These are phyloP conservation scores for Fulmarus glacialis DNA, from an alignment of 2,113 vertebrate species.

Conservation along the genomic window DNA sequence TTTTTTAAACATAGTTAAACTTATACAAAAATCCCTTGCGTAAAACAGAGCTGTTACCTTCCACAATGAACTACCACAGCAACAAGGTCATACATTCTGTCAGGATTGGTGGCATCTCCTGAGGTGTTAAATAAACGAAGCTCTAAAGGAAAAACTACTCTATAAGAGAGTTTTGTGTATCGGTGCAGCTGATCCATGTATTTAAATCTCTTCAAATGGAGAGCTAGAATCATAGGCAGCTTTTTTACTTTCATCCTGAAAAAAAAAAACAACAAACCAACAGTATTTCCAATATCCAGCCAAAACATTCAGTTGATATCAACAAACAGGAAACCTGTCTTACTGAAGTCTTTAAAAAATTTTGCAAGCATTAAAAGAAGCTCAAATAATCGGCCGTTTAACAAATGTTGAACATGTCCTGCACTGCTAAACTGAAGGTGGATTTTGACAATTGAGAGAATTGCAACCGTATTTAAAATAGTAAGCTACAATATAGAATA, in stretches of 20 bases:
- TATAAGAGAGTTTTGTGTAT: conserved; percentile 86
- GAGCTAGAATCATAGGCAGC: conserved; percentile 86
- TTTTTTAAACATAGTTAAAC: background rate
- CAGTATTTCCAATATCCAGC: background rate
- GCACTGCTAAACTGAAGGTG: background rate
- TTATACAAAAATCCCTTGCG: background rate
- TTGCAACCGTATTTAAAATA: background rate
- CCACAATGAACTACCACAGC: conserved; percentile 88
- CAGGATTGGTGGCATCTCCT: conserved; percentile 85
- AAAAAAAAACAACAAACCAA: background rate
- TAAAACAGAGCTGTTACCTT: conserved; percentile 71
- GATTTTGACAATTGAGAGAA: background rate
- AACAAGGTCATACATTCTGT: conserved; percentile 87
- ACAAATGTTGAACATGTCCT: background rate
- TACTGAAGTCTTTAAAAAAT: background rate
- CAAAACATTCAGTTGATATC: background rate
- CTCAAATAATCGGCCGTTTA: background rate
- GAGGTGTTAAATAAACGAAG: conserved; percentile 87
- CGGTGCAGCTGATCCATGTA: conserved; percentile 88
- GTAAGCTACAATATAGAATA: background rate
- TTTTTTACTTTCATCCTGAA: conserved; percentile 88
- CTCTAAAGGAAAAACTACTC: conserved; percentile 87
- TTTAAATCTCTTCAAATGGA: conserved; percentile 87
- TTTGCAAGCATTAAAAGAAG: background rate
- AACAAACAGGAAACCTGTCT: background rate